Conservation (phyloP, 2,888 invertebrate genomes). For the Tipula lateralis region DNA sequence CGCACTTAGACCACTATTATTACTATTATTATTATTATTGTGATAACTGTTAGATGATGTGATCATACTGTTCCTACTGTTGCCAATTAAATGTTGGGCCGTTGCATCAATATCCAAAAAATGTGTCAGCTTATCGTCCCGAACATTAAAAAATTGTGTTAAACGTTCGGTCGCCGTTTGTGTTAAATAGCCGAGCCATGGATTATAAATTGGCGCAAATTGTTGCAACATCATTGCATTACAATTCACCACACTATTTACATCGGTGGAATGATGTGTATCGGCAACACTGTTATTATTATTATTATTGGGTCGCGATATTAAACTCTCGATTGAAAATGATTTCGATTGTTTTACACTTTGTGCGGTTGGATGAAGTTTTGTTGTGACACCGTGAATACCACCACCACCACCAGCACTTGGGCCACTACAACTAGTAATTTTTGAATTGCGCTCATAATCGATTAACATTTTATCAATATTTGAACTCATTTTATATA, state of each 20-base stretch:
- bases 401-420: not conserved
- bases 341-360: slow-evolving; percentile 40
- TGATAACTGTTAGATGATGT: not conserved
- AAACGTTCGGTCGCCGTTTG: slow-evolving; percentile 46
- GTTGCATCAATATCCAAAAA: slow-evolving; percentile 34
- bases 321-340: slow-evolving; percentile 49
- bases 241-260: slow-evolving; percentile 6
- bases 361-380: not conserved
- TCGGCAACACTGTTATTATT: not conserved
- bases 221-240: slow-evolving; percentile 41
- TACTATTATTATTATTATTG: not conserved
- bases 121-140: slow-evolving; percentile 38
- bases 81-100: slow-evolving; percentile 26
- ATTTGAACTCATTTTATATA: not conserved
- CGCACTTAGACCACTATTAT: slow-evolving; percentile 3
- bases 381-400: not conserved
- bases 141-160: slow-evolving; percentile 42
- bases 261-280: not conserved
- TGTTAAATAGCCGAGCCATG: slow-evolving; percentile 48
- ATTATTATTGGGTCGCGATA: slow-evolving; percentile 38
- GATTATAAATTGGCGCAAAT: slow-evolving; percentile 44
- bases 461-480: slow-evolving; percentile 4
- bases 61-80: slow-evolving; percentile 36
- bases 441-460: not conserved
- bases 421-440: not conserved